Evolutionary conservation across 2,888 invertebrate species (phyloP).

Genomic region (Salpingus planirostris): DNA sequence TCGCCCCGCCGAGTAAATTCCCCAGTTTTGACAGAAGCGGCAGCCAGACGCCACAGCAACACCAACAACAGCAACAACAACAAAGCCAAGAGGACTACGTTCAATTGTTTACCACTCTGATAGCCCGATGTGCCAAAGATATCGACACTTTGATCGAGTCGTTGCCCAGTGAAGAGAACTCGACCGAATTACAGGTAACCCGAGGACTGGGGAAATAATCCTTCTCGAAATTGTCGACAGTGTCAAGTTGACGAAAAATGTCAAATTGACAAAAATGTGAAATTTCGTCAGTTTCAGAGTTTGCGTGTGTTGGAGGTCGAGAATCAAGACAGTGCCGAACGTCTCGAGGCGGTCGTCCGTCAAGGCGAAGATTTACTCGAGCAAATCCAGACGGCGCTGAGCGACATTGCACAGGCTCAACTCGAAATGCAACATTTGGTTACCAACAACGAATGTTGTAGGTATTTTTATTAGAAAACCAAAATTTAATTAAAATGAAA

Average conservation of each 20-base stretch:
- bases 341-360: slow-evolving; percentile 74
- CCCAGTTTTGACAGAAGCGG: slow-evolving; percentile 82
- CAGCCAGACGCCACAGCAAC: slow-evolving; percentile 73
- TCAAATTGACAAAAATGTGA: too few relatives aligned
- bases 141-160: slow-evolving; percentile 96
- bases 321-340: slow-evolving; percentile 85
- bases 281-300: slow-evolving; percentile 45
- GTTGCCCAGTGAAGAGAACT: slow-evolving; percentile 89
- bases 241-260: too few relatives aligned
- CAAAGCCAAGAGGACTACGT: slow-evolving; percentile 83
- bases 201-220: too few relatives aligned
- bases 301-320: slow-evolving; percentile 76
- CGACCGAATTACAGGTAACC: slow-evolving; percentile 75
- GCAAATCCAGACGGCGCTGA: slow-evolving; percentile 82
- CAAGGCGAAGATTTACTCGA: slow-evolving; percentile 80
- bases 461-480: too few relatives aligned
- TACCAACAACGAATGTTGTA: too few relatives aligned
- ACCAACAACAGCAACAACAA: too few relatives aligned
- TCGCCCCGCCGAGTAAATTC: slow-evolving; percentile 88
- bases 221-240: too few relatives aligned
- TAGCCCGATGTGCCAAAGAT: slow-evolving; percentile 94
- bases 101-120: slow-evolving; percentile 85
- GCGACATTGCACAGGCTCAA: slow-evolving; percentile 88
- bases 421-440: slow-evolving; percentile 75
- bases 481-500: too few relatives aligned